Evolutionary conservation across 2,113 vertebrate genomes (phyloP), one percentile per base, ranked within the genome.

Genomic region (Sinocyclocheilus anophthalmus): DNA sequence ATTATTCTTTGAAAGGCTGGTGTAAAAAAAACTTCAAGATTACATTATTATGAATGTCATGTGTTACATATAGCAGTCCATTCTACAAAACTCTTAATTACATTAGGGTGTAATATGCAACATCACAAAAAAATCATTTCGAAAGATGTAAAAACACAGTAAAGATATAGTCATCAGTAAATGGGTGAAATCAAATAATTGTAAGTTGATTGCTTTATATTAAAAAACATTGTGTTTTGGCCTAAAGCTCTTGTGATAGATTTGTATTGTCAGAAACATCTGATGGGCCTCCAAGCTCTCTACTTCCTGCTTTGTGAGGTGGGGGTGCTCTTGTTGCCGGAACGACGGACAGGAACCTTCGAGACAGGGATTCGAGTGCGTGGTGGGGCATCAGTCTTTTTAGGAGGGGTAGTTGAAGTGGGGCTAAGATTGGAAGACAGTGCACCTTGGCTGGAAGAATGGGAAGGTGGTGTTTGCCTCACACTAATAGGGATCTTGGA

Each of bases 361-460:
- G 98, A 98, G 81, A 99, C 96, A 0, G 98, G 98, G 88, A 99
- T 99, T 94, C 97, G 97, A 81, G 94, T 97, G 90, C 96, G 96
- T 88, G 95, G 94, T 84, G 96, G 91, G 85, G 94, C 87, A 91
- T 97, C 94, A 1, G 93, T 96, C 94, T 96, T 96, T 93, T 95
- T 91, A 7, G 93, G 93, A 30, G 94, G 95, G 86, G 92, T 94
- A 84, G 93, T 93, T 72, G 90, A 90, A 0, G 92, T 92, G 0
- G 94, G 93, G 80, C 96, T 96, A 87, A 95, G 93, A 79, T 94
- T 94, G 63, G 94, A 93, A 16, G 95, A 85, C 42, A 96, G 95
- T 85, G 92, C 90, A 50, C 94, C 95, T 0, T 97, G 97, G 91
- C 96, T 96, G 86, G 94, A 89, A 1, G 97, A 95, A 73, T 97